A percentile compares a stretch with the other conserved stretches of the same genome.
Evolutionary conservation across 2,888 invertebrate genomes (phyloP).

Genomic region (Keiferia lycopersicella): DNA sequence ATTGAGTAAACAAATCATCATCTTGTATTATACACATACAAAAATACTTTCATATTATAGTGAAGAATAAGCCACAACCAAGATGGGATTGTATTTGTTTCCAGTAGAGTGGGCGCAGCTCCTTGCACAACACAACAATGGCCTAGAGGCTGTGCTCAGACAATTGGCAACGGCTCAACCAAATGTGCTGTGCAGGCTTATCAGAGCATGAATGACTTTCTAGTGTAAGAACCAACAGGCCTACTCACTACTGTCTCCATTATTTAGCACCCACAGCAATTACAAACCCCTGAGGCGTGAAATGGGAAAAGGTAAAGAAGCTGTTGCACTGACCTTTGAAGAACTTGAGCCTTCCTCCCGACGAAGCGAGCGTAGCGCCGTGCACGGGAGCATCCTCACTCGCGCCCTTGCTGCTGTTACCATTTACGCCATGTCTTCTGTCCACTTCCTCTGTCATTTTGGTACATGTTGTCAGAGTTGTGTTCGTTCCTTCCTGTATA

Average conservation of each 20-base stretch:
- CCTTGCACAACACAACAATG: slow-evolving; percentile 74
- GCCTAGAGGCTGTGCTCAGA: slow-evolving; percentile 65
- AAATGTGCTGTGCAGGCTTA: slow-evolving; percentile 70
- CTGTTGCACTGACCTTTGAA: slow-evolving; percentile 83
- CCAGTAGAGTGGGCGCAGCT: slow-evolving; percentile 58
- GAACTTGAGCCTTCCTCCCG: slow-evolving; percentile 90
- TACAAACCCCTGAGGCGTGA: slow-evolving; percentile 28
- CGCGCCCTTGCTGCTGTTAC: slow-evolving; percentile 82
- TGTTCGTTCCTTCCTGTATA: slow-evolving; percentile 83
- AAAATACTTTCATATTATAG: neutral
- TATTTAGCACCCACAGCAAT: slow-evolving; percentile 30
- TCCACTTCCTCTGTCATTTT: slow-evolving; percentile 84
- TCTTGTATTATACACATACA: neutral
- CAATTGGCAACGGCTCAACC: slow-evolving; percentile 66
- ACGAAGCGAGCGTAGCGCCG: slow-evolving; percentile 67
- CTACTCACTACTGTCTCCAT: slow-evolving; percentile 35
- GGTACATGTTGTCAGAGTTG: slow-evolving; percentile 87
- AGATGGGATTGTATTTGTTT: slow-evolving; percentile 46
- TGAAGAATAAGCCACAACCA: neutral
- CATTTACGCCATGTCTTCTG: slow-evolving; percentile 87
- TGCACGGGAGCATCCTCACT: slow-evolving; percentile 74
- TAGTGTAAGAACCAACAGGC: slow-evolving; percentile 55
- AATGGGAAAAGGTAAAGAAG: slow-evolving; percentile 14
- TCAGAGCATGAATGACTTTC: slow-evolving; percentile 81
- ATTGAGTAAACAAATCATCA: neutral